These are phyloP conservation scores for Eupithecia centaureata DNA, from an alignment of 2,888 invertebrate genomes.

Conservation along the genomic window DNA sequence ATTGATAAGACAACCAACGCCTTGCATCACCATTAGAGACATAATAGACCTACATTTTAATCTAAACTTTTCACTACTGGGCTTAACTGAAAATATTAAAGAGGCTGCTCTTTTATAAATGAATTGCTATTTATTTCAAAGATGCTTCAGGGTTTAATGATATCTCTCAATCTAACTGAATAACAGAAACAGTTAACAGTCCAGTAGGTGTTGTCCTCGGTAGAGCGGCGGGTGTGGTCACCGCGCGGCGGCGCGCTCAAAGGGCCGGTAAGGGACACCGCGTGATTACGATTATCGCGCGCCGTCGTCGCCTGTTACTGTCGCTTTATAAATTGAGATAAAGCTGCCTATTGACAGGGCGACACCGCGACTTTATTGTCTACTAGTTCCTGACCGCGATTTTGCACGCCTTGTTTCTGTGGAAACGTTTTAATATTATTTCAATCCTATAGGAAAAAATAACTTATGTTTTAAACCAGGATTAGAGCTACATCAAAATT, in stretches of 20 bases:
- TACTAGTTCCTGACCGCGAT: too few relatives aligned
- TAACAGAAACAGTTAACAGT: background rate
- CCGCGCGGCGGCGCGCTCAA: slow-evolving; percentile 55
- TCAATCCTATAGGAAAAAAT: too few relatives aligned
- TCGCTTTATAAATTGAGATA: slow-evolving; percentile 50
- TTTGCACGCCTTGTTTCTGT: too few relatives aligned
- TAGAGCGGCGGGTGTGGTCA: slow-evolving; percentile 44
- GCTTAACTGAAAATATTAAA: too few relatives aligned
- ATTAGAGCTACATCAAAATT: too few relatives aligned
- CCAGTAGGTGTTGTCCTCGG: background rate
- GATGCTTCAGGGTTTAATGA: too few relatives aligned
- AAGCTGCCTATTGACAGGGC: slow-evolving; percentile 33
- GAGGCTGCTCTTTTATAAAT: too few relatives aligned
- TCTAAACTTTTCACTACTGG: background rate
- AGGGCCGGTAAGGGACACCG: slow-evolving; percentile 43
- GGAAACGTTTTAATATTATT: too few relatives aligned
- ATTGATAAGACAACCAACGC: background rate
- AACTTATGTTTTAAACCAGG: too few relatives aligned
- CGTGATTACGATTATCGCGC: slow-evolving; percentile 61
- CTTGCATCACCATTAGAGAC: background rate
- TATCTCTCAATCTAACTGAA: background rate
- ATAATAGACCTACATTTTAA: background rate
- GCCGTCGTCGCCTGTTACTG: slow-evolving; percentile 52
- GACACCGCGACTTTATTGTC: background rate
- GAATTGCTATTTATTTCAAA: background rate